Evolutionary conservation across 2,888 invertebrate species (phyloP), one percentile per base, ranked within the genome.

Genomic region (Drosophila meridiana): DNA sequence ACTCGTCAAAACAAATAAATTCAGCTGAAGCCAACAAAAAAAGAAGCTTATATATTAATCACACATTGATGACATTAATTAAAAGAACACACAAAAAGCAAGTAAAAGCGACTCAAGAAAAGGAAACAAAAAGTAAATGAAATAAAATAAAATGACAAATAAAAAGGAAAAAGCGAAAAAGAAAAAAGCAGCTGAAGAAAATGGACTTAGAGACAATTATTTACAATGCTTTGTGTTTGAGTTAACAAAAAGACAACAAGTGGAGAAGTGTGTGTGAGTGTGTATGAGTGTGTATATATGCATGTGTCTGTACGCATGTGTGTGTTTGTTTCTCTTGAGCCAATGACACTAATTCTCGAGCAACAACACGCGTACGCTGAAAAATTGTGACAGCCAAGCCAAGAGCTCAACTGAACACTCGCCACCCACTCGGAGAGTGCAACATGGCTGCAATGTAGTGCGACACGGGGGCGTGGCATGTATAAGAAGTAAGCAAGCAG

Each of bases 381-480:
- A 67, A 68, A 69, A 78, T 60, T 62, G 73, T 58, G 71, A 60
- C 40, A 68, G 14, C 67, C 45, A n/a, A 55, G 59, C 26, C 28
- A 47, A 57, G 53, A 28, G 56, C 67, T 64, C 55, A 26, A 45
- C 36, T 30, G 36, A 34, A 6, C 34, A 1, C 36, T 11, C 6
- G 55, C 55, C 55, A 38, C 55, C 13, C 40, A 34, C 50, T 47
- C 62, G 69, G 61, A 56, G 57, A n/a, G 14, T 50, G 38, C 43
- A 52, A 77, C 85, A 82, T 87, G 78, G 75, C 78, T 75, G 80
- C 72, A 73, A 78, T 73, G 81, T 73, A 73, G 71, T 72, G 81
- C 76, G 78, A 82, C 79, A 78, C 69, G 4, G 58, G 55, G 78
- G 70, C 65, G 79, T 72, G 67, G 45, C 74, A 61, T 53, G n/a